Evolutionary conservation across 2,888 invertebrate genomes (phyloP), one percentile per base, ranked within the genome.

Genomic region (Dyspetes luteomarginatus): DNA sequence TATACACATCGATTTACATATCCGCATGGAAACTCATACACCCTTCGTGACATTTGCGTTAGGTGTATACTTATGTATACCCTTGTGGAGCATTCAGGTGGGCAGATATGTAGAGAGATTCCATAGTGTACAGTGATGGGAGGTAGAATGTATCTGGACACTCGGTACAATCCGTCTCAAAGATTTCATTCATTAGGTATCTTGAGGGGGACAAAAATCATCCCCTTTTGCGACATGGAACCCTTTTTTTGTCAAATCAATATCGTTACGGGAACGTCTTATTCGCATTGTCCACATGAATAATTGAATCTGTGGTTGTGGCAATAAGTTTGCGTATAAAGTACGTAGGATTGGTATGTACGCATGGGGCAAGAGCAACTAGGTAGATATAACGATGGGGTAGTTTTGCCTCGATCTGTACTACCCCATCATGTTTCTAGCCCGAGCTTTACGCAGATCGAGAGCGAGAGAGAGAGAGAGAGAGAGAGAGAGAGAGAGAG

Each of bases 371-470:
- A 15, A 15, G 15, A 58, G 30, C 17, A 55, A 52, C 30, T 28
- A 30, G 4, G 26, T 36, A 24, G 68, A 58, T n/a, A n/a, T 36
- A 58, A 58, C 36, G 77, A 75, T 73, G 77, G 65, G 82, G 72
- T 80, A 92, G 83, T 92, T 86, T 88, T 91, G 89, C 85, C 86
- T 83, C 87, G 89, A 89, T 91, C 91, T 91, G 90, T 91, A 83
- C 78, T 83, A 86, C 86, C 85, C 80, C 88, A 86, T 88, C 88
- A 87, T 84, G 85, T 86, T 88, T 78, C 86, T 86, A 88, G 87
- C 87, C 88, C 90, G 89, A 91, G 87, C 81, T 79, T 84, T 87
- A 89, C 89, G 17, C 19, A 17, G 17, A 48, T 15, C 48, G 48
- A 19, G 36, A 7, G 36, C 7, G 36, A 1, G 36, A 36, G 36